Base-by-base conservation (phyloP, 2,888 invertebrate genomes). In the Acleris laterana region DNA sequence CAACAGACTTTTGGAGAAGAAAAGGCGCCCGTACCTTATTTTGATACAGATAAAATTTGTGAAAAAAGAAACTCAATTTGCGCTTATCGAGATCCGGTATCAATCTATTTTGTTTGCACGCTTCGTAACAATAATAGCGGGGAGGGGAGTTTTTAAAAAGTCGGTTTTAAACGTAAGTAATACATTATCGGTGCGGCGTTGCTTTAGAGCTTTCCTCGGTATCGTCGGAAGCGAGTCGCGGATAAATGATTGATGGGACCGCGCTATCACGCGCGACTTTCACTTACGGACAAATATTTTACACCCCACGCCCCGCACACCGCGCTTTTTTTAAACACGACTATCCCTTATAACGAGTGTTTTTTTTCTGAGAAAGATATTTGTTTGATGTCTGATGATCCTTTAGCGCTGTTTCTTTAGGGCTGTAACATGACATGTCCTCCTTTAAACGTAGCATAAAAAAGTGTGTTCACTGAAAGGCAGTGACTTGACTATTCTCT, bases 161-260 rank as follows among this genome's bases (percentile, higher is more conserved):
- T 84, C 79, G 79, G 77, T 87, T 90, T 89, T 87, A 87, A 90
- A 85, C 80, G 88, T 88, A 83, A 90, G 88, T 88, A 83, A 90
- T 90, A 89, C 87, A 90, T 91, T 90, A 90, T 88, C 79, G 85
- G 83, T 83, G 83, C 82, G 85, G 82, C 82, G 82, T 82, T 80
- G 86, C 84, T 82, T 87, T 90, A 90, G 80, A 92, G 91, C 89
- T 88, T 91, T 91, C 83, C 83, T 80, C 79, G 84, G 88, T 90
- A 87, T 81, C 80, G 84, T 78, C 80, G 77, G 80, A 79, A 85
- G 82, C 84, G 83, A 79, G 78, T 83, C 81, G 78, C 78, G 86
- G 87, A 88, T 91, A 88, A 88, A 91, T 92, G 91, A 92, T 91
- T 90, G 92, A 92, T 92, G 84, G 79, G 68, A 77, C 73, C 66